Conservation (phyloP, 1,140 invertebrate species). For the Lucilia sericata region DNA sequence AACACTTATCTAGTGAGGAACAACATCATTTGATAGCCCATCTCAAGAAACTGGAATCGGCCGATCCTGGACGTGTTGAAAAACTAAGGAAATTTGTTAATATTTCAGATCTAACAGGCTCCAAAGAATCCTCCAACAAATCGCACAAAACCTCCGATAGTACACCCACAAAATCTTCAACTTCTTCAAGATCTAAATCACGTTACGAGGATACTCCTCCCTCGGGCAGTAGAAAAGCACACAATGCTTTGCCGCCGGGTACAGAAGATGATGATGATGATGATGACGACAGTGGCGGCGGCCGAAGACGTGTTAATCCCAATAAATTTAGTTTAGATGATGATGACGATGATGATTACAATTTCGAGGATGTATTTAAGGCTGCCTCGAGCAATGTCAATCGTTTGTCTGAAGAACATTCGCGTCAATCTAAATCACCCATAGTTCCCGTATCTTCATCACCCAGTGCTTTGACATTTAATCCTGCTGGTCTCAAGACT, state of each 20-base stretch:
- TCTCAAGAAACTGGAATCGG: constrained; percentile 80
- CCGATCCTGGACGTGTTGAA: constrained; percentile 78
- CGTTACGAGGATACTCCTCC: constrained; percentile 36
- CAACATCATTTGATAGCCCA: constrained; percentile 83
- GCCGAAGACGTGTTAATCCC: constrained; percentile 44
- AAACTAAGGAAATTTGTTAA: constrained; percentile 77
- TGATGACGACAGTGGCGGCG: neutral
- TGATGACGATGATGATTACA: constrained; percentile 77
- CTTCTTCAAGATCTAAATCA: constrained; percentile 22
- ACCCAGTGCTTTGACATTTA: constrained; percentile 58
- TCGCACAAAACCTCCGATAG: neutral
- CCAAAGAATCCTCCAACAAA: constrained; percentile 32
- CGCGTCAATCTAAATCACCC: constrained; percentile 18
- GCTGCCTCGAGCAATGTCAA: constrained; percentile 73
- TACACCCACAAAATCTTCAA: constrained; percentile 32
- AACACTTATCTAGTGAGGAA: constrained; percentile 80
- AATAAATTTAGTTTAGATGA: constrained; percentile 65
- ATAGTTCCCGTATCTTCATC: constrained; percentile 51
- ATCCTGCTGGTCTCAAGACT: constrained; percentile 58
- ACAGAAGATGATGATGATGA: constrained; percentile 52
- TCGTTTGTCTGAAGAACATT: constrained; percentile 67
- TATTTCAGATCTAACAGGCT: constrained; percentile 68
- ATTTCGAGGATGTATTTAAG: constrained; percentile 77
- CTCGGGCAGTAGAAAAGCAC: constrained; percentile 30
- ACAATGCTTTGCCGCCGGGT: constrained; percentile 47